These are phyloP conservation scores for Bradypodion pumilum DNA, from an alignment of 2,797 vertebrate genomes.

Conservation along the genomic window DNA sequence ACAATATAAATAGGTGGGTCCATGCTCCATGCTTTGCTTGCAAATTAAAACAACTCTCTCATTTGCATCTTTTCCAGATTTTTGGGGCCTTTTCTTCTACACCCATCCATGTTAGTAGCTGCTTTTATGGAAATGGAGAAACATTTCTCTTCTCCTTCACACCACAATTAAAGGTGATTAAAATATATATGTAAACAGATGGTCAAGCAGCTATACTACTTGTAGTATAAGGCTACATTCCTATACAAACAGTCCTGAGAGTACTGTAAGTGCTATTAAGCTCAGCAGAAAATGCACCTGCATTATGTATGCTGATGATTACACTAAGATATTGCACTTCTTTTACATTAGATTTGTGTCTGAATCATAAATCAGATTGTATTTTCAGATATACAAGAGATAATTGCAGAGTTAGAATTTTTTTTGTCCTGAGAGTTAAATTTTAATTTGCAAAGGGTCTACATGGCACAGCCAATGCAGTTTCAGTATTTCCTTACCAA, in stretches of 20 bases:
- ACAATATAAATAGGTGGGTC: not conserved
- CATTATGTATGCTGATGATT: not conserved
- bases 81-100: constrained; percentile 75
- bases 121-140: constrained; percentile 77
- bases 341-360: not conserved
- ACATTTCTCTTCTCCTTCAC: constrained; percentile 77
- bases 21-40: not conserved
- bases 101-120: constrained; percentile 61
- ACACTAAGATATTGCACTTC: not conserved
- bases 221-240: not conserved
- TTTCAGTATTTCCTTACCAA: not conserved
- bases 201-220: not conserved
- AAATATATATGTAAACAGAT: not conserved
- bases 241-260: not conserved
- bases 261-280: too few species aligned
- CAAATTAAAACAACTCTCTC: accelerated
- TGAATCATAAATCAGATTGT: not conserved
- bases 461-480: not conserved
- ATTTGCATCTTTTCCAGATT: constrained; percentile 55
- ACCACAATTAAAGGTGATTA: constrained; percentile 74
- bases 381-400: not conserved
- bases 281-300: too few species aligned
- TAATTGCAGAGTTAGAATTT: not conserved
- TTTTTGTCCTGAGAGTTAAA: not conserved
- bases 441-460: not conserved